A percentile compares a stretch with the other conserved stretches of the same genome.
Evolutionary conservation across 2,113 vertebrate genomes (phyloP).

Genomic region (Lophotis ruficrista): DNA sequence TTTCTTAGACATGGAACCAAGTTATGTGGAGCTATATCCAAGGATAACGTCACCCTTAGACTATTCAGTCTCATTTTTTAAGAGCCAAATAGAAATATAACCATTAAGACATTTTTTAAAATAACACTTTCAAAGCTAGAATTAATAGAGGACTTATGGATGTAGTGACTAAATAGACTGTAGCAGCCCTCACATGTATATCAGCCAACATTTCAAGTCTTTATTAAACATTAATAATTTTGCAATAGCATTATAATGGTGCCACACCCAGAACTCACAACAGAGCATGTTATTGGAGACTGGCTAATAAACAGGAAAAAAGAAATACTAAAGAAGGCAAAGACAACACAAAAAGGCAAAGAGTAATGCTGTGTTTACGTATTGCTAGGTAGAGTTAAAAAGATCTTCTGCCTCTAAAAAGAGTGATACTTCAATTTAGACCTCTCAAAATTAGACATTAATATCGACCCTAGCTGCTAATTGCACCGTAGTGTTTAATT

Average conservation of each 20-base stretch:
- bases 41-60: background rate
- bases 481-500: background rate
- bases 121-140: background rate
- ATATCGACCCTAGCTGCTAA: background rate
- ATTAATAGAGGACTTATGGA: background rate
- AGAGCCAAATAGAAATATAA: background rate
- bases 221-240: background rate
- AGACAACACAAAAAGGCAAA: background rate
- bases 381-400: background rate
- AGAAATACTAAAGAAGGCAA: background rate
- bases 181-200: background rate
- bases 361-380: background rate
- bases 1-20: background rate
- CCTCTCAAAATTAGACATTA: background rate
- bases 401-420: background rate
- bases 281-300: background rate
- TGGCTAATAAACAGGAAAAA: background rate
- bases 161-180: background rate
- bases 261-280: background rate
- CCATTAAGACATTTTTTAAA: background rate
- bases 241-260: background rate
- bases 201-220: background rate
- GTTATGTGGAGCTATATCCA: background rate
- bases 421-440: background rate
- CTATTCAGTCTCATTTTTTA: background rate